These are phyloP conservation scores for Pecten maximus DNA, from an alignment of 2,888 invertebrate species.

Conservation along the genomic window DNA sequence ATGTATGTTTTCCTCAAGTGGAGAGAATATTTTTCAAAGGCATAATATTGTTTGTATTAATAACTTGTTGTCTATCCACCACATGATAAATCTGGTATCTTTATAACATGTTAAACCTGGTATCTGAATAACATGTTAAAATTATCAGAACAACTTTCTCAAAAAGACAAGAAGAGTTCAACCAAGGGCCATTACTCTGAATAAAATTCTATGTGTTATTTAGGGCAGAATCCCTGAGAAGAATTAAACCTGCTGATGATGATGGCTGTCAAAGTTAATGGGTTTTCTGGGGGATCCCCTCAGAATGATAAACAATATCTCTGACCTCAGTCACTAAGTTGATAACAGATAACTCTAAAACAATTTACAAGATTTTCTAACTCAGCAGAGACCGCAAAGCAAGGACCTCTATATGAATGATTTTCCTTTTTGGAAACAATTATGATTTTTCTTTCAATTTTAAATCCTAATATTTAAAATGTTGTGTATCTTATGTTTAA, in stretches of 20 bases:
- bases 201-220: not conserved
- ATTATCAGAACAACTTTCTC: not conserved
- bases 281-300: not conserved
- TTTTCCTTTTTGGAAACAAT: not conserved
- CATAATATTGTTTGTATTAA: too few species aligned
- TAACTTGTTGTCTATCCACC: too few species aligned
- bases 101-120: too few species aligned
- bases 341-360: not conserved
- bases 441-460: not conserved
- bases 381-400: not conserved
- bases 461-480: not conserved
- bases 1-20: too few species aligned
- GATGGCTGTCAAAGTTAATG: not conserved
- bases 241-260: not conserved
- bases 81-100: too few species aligned
- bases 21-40: too few species aligned
- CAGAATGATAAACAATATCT: not conserved
- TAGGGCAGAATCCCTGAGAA: not conserved
- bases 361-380: not conserved
- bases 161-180: not conserved
- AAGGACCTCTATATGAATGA: not conserved
- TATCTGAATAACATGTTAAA: not conserved
- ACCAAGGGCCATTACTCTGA: slow-evolving; percentile 27
- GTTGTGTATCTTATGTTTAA: not conserved
- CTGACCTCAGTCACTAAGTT: not conserved